A percentile compares a stretch with the other conserved stretches of the same genome.
Evolutionary conservation across 1,140 invertebrate species (phyloP).

Genomic region (Eueides isabella): DNA sequence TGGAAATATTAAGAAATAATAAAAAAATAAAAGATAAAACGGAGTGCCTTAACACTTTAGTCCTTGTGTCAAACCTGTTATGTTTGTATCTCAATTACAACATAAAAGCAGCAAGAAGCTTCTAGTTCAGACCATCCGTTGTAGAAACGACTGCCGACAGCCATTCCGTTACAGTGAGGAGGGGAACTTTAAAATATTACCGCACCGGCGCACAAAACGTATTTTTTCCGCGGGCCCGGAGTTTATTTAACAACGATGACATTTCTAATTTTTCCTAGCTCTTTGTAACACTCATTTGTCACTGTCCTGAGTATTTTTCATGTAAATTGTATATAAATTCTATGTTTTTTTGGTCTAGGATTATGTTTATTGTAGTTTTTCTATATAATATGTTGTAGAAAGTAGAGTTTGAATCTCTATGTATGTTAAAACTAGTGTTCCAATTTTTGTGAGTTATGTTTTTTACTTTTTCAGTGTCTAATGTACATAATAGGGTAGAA

Average conservation of each 20-base stretch:
- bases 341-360: neutral
- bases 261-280: conserved; percentile 55
- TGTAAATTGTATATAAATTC: neutral
- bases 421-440: too few species aligned
- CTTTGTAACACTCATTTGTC: conserved; percentile 25
- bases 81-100: too few species aligned
- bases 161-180: conserved; percentile 65
- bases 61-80: too few species aligned
- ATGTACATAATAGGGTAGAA: too few species aligned
- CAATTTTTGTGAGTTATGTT: too few species aligned
- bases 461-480: neutral
- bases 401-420: too few species aligned
- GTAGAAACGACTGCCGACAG: conserved; percentile 73
- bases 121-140: conserved; percentile 45
- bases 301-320: conserved; percentile 26
- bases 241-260: conserved; percentile 63
- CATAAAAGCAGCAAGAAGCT: too few species aligned
- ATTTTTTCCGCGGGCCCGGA: conserved; percentile 58
- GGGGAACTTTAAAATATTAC: conserved; percentile 78
- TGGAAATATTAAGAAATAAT: too few species aligned
- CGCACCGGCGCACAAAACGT: conserved; percentile 62
- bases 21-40: too few species aligned
- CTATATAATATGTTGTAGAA: too few species aligned
- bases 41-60: too few species aligned
- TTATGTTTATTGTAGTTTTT: neutral